phyloP scores from a whole-genome alignment of 1,140 invertebrate genomes.

The Melipona quadrifasciata region DNA sequence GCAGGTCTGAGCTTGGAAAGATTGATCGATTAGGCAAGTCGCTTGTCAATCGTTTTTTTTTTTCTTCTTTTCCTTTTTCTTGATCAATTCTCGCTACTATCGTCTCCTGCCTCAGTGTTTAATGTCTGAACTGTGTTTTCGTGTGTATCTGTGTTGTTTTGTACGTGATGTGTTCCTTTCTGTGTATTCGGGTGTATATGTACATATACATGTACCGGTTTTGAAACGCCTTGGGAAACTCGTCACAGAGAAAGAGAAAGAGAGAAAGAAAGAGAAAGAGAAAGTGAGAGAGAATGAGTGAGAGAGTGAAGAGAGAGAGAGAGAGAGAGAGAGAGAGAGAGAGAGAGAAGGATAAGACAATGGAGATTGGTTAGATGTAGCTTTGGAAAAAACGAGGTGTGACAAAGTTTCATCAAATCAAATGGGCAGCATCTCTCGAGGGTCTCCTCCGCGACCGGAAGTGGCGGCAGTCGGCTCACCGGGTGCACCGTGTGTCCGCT shows the following conservation, averaged over 20 bases:
- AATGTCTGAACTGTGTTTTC: background rate
- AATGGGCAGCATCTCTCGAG: constrained; percentile 78
- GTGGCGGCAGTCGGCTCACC: constrained; percentile 58
- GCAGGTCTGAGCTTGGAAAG: background rate
- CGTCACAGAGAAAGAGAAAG: constrained; percentile 22
- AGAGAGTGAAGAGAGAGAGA: constrained; percentile 2
- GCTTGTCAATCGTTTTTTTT: background rate
- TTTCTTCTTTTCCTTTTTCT: too few relatives aligned
- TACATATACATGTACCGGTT: background rate
- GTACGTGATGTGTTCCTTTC: background rate
- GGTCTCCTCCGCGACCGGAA: constrained; percentile 68
- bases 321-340: background rate
- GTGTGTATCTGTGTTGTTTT: background rate
- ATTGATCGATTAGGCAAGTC: background rate
- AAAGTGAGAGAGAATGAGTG: background rate
- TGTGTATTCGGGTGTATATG: background rate
- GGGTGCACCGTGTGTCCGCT: constrained; percentile 49
- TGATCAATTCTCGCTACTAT: background rate
- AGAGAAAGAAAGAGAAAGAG: background rate
- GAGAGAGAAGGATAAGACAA: background rate
- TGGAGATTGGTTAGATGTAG: constrained; percentile 37
- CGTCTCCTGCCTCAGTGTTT: background rate
- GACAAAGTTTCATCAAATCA: constrained; percentile 79
- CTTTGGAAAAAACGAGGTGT: constrained; percentile 68
- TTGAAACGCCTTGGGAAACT: constrained; percentile 49